Conservation (phyloP, 2,888 invertebrate species). For the Drosophila basisetae region DNA sequence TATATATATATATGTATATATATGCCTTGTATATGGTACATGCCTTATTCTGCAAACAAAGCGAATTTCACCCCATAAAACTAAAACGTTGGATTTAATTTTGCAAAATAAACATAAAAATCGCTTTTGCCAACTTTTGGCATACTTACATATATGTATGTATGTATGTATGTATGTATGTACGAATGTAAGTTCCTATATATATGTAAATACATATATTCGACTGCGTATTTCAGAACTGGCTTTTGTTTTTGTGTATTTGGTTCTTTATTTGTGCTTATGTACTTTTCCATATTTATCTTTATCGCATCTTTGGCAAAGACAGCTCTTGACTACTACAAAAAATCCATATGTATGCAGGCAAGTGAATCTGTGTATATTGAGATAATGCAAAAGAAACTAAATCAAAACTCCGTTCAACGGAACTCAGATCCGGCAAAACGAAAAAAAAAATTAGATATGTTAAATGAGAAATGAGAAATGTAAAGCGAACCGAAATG, state of each 20-base stretch:
- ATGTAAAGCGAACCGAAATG: constrained; percentile 43
- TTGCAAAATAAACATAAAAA: constrained; percentile 80
- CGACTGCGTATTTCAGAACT: background rate
- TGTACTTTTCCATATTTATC: constrained; percentile 48
- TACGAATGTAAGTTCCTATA: background rate
- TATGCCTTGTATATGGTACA: constrained; percentile 12
- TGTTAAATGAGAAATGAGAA: constrained; percentile 4
- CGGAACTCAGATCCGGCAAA: constrained; percentile 3
- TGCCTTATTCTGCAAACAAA: constrained; percentile 72
- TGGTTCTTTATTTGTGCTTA: constrained; percentile 28
- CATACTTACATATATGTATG: background rate
- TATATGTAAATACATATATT: no score
- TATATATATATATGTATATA: constrained; percentile 2
- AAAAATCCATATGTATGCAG: background rate
- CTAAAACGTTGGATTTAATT: constrained; percentile 80
- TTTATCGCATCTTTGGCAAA: constrained; percentile 46
- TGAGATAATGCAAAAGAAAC: constrained; percentile 32
- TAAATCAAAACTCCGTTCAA: constrained; percentile 10
- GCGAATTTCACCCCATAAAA: constrained; percentile 77
- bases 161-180: background rate
- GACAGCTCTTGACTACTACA: constrained; percentile 26
- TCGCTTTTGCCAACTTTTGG: constrained; percentile 40
- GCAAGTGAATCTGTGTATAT: background rate
- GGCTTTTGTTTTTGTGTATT: background rate
- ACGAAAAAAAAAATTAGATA: background rate